phyloP scores from a whole-genome alignment of 2,888 invertebrate species.

The Hyposoter dolosus region DNA sequence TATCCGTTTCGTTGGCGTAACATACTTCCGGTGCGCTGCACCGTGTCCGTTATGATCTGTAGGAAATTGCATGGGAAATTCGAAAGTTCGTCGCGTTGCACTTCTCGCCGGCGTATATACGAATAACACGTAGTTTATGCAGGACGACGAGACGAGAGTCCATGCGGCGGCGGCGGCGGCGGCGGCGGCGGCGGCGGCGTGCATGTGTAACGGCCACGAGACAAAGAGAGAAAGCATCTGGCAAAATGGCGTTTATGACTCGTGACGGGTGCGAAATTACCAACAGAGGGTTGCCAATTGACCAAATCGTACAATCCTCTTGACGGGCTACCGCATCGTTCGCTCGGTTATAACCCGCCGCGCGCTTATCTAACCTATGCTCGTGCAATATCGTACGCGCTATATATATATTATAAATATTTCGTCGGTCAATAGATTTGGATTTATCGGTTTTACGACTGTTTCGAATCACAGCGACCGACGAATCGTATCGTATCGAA shows the following conservation, averaged over 20 bases:
- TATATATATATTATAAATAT: constrained; percentile 1
- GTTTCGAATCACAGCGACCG: not conserved
- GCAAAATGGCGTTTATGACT: constrained; percentile 63
- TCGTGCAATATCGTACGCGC: not conserved
- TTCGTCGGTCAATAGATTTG: not conserved
- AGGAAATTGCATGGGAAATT: constrained; percentile 84
- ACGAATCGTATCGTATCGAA: no score
- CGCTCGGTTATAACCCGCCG: not conserved
- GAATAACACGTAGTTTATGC: constrained; percentile 28
- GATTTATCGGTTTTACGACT: constrained; percentile 15
- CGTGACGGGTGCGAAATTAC: constrained; percentile 63
- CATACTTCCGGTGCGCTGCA: constrained; percentile 77
- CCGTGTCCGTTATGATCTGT: constrained; percentile 77
- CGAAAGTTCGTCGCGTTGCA: constrained; percentile 78
- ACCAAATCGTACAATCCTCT: constrained; percentile 52
- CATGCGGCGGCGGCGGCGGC: not conserved
- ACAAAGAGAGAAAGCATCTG: constrained; percentile 51
- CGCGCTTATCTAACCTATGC: not conserved
- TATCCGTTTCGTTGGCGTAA: constrained; percentile 77
- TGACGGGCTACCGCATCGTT: constrained; percentile 40
- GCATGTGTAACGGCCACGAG: not conserved
- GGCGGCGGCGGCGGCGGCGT: not conserved
- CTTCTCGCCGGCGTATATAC: constrained; percentile 12
- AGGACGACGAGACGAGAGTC: not conserved
- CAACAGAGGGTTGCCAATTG: constrained; percentile 49